Evolutionary conservation across 2,113 vertebrate species (phyloP).

Genomic region (Actinemys pallida): DNA sequence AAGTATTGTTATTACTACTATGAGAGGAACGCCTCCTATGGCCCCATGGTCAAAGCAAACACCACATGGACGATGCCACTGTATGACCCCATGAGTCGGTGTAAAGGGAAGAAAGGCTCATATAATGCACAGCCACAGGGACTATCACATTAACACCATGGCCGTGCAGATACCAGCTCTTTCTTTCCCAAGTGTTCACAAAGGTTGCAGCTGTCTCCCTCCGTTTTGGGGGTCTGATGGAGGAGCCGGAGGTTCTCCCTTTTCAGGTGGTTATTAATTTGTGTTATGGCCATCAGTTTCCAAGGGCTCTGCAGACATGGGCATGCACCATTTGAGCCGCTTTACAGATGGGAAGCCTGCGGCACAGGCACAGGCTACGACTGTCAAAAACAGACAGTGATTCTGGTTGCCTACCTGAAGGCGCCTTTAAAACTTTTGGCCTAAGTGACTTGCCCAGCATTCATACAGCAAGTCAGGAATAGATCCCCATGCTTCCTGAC

Average conservation of each 20-base stretch:
- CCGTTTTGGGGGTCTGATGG: neutral
- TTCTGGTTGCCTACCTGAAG: accelerated
- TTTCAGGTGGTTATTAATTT: neutral
- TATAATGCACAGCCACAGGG: neutral
- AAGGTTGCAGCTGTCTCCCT: neutral
- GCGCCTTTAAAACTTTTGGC: neutral
- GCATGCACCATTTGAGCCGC: neutral
- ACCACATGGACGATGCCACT: neutral
- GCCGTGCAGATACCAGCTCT: neutral
- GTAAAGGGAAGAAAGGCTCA: neutral
- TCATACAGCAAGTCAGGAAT: neutral
- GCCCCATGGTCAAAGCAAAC: neutral
- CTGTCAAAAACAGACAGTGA: neutral
- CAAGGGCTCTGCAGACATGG: neutral
- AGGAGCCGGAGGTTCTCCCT: neutral
- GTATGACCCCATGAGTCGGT: neutral
- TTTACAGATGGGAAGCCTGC: constrained; percentile 3
- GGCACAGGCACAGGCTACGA: neutral
- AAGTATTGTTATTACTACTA: neutral
- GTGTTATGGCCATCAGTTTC: neutral
- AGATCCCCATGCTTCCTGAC: neutral
- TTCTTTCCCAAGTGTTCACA: neutral
- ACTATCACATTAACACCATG: neutral
- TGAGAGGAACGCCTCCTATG: neutral
- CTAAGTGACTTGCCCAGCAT: neutral